Percentiles rank a stretch among this genome's conserved stretches.
These are phyloP conservation scores for Stenichneumon culpator DNA, from an alignment of 2,888 invertebrate genomes.

Conservation along the genomic window DNA sequence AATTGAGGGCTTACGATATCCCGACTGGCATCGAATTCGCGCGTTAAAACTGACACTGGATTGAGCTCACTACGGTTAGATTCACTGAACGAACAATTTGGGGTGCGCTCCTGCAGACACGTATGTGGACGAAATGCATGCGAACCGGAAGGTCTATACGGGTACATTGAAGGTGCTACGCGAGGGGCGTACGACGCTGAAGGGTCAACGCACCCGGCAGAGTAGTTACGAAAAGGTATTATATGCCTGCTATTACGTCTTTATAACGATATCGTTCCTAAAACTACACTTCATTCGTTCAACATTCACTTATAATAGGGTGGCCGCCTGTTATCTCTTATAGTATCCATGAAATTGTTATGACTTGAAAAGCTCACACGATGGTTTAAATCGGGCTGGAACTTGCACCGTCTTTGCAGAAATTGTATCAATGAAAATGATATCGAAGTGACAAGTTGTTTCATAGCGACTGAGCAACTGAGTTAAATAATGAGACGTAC, in stretches of 20 bases:
- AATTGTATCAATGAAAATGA: neutral
- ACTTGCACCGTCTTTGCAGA: neutral
- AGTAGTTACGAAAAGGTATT: neutral
- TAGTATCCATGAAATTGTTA: neutral
- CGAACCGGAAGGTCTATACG: neutral
- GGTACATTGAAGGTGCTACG: neutral
- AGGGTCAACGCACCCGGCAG: constrained; percentile 13
- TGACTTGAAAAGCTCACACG: neutral
- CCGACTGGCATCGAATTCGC: neutral
- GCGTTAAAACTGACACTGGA: neutral
- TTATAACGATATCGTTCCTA: neutral
- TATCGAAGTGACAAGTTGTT: neutral
- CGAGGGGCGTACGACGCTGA: neutral
- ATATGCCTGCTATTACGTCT: neutral
- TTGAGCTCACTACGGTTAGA: neutral
- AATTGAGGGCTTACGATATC: too few species aligned
- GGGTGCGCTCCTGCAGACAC: neutral
- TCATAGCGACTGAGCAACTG: neutral
- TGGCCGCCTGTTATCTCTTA: neutral
- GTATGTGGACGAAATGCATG: neutral
- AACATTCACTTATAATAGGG: neutral
- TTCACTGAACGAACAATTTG: neutral
- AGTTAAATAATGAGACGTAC: too few species aligned
- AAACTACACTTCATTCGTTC: neutral
- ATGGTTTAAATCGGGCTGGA: neutral